These are phyloP conservation scores for Drosophila setosimentum DNA, from an alignment of 2,888 invertebrate genomes.

Conservation along the genomic window DNA sequence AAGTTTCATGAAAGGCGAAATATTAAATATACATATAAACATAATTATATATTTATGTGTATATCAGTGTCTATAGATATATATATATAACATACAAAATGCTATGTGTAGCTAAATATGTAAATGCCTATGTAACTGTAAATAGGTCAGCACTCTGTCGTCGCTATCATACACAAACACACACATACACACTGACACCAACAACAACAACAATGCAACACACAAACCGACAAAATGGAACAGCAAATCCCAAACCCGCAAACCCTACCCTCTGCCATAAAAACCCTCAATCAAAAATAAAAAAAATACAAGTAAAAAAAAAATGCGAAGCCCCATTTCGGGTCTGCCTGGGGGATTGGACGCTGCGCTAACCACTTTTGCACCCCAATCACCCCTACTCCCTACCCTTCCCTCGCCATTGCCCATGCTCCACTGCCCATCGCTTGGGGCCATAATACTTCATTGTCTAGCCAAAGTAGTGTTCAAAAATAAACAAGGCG, in stretches of 20 bases:
- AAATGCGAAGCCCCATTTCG: conserved; percentile 35
- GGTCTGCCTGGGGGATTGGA: conserved; percentile 39
- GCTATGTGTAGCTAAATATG: conserved; percentile 2
- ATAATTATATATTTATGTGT: not conserved
- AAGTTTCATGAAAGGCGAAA: conserved; percentile 54
- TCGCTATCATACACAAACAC: conserved; percentile 47
- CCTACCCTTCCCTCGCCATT: not conserved
- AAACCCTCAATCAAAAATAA: conserved; percentile 10
- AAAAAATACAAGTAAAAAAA: not conserved
- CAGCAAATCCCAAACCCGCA: conserved; percentile 24
- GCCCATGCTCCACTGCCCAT: not conserved
- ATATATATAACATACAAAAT: not conserved
- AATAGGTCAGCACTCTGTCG: conserved; percentile 53
- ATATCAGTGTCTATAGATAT: not conserved
- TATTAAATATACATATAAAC: not conserved
- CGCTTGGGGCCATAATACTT: conserved; percentile 37
- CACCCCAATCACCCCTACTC: not conserved
- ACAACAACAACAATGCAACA: conserved; percentile 34
- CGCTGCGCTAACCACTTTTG: conserved; percentile 26
- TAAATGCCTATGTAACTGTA: conserved; percentile 20
- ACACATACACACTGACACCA: conserved; percentile 1
- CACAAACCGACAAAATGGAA: conserved; percentile 40
- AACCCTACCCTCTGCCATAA: not conserved
- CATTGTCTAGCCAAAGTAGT: conserved; percentile 31
- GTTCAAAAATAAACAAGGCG: conserved; percentile 35